Evolutionary conservation across 2,888 invertebrate species (phyloP).

Genomic region (Drosophila engyochracea): DNA sequence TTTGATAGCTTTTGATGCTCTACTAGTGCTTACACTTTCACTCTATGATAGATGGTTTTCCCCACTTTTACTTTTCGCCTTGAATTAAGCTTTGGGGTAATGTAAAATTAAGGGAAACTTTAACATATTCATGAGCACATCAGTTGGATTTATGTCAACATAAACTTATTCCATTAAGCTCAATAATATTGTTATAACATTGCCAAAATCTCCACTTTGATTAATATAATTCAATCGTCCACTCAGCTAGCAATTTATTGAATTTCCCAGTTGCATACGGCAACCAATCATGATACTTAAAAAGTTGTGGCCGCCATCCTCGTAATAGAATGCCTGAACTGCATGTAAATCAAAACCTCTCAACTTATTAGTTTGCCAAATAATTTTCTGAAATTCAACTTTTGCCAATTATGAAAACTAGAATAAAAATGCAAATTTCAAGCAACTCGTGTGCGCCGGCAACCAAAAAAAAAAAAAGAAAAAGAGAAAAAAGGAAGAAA

Average conservation of each 20-base stretch:
- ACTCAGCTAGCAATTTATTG: constrained; percentile 19
- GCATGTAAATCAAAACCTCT: constrained; percentile 65
- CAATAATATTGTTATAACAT: constrained; percentile 31
- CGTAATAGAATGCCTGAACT: constrained; percentile 21
- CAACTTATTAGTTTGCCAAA: constrained; percentile 75
- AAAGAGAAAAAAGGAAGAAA: background rate
- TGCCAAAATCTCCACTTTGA: constrained; percentile 28
- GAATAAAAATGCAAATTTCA: constrained; percentile 73
- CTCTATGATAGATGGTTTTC: constrained; percentile 60
- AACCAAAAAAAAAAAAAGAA: constrained; percentile 16
- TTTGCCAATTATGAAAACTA: constrained; percentile 78
- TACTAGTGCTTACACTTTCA: constrained; percentile 18
- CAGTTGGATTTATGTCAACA: background rate
- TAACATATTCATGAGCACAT: background rate
- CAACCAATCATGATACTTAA: constrained; percentile 50
- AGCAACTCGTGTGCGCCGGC: constrained; percentile 71
- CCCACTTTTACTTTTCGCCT: constrained; percentile 21
- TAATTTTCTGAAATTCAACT: constrained; percentile 68
- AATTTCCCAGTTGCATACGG: constrained; percentile 26
- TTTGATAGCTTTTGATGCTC: constrained; percentile 46
- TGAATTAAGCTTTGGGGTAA: background rate
- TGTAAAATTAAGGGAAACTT: background rate
- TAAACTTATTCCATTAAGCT: constrained; percentile 38
- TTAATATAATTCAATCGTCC: constrained; percentile 28
- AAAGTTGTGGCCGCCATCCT: constrained; percentile 21